Conservation (phyloP, 2,888 invertebrate species). For the Aporophyla nigra region DNA sequence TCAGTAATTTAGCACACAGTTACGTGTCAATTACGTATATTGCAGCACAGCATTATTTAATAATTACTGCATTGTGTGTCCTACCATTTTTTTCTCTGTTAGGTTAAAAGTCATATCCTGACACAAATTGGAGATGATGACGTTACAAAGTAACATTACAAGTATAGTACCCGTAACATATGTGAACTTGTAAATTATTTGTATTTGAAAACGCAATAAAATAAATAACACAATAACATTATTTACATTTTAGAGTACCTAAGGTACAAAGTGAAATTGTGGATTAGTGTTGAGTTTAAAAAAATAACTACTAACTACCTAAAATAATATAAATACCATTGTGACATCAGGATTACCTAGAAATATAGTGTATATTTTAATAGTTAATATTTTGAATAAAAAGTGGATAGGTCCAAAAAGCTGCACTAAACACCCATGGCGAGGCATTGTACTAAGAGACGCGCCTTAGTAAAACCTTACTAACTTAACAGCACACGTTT, state of each 20-base stretch:
- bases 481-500: conserved; percentile 9
- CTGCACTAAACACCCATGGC: too few species aligned
- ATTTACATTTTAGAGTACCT: not conserved
- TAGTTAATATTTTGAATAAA: too few species aligned
- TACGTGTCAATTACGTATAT: not conserved
- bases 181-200: not conserved
- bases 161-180: not conserved
- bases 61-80: not conserved
- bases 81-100: conserved; percentile 23
- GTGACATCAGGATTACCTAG: too few species aligned
- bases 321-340: too few species aligned
- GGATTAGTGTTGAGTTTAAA: too few species aligned
- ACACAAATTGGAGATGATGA: conserved; percentile 25
- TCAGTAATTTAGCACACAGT: not conserved
- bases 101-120: conserved; percentile 36
- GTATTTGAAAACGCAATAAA: not conserved
- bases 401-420: too few species aligned
- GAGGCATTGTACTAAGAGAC: too few species aligned
- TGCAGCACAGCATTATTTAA: not conserved
- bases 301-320: too few species aligned
- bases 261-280: too few species aligned
- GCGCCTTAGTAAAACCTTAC: not conserved
- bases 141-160: conserved; percentile 1
- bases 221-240: not conserved
- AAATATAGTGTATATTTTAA: too few species aligned